A percentile compares a stretch with the other conserved stretches of the same genome.
Conservation (phyloP, 2,888 invertebrate species). For the Drosophila niveifrons region DNA sequence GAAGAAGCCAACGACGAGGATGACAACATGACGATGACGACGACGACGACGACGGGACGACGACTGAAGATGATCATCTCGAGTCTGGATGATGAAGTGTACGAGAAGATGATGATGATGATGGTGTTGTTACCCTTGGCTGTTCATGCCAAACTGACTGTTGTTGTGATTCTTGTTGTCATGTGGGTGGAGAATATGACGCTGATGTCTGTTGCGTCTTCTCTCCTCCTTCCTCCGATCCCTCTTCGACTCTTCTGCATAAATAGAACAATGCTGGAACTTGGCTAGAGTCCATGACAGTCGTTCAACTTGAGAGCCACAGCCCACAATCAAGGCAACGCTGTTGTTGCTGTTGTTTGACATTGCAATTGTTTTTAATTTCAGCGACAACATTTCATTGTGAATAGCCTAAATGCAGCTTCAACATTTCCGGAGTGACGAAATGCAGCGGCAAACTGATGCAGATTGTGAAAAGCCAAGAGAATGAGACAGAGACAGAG, state of each 20-base stretch:
- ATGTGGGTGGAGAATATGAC: conserved; percentile 78
- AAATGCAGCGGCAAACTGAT: conserved; percentile 6
- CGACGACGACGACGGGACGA: conserved; percentile 28
- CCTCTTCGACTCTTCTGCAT: conserved; percentile 45
- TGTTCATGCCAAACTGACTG: conserved; percentile 23
- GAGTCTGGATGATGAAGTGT: conserved; percentile 34
- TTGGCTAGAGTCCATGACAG: conserved; percentile 26
- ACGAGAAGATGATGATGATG: conserved; percentile 32
- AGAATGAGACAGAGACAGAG: background rate
- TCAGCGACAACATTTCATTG: conserved; percentile 63
- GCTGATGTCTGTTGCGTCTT: conserved; percentile 52
- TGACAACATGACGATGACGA: conserved; percentile 43
- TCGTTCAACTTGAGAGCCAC: conserved; percentile 33
- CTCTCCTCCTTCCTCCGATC: background rate
- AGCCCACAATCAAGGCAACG: conserved; percentile 50
- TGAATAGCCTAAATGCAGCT: conserved; percentile 50
- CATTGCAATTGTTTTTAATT: conserved; percentile 68
- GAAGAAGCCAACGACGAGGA: conserved; percentile 58
- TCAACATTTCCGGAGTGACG: conserved; percentile 65
- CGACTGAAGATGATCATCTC: conserved; percentile 24
- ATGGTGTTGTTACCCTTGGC: conserved; percentile 28
- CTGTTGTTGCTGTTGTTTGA: conserved; percentile 45
- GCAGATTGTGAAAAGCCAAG: background rate
- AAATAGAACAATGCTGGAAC: conserved; percentile 65
- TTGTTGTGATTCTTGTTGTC: conserved; percentile 40